Percentiles rank a stretch among this genome's conserved stretches.
Conservation (phyloP, 2,797 vertebrate genomes). For the Coendou prehensilis region DNA sequence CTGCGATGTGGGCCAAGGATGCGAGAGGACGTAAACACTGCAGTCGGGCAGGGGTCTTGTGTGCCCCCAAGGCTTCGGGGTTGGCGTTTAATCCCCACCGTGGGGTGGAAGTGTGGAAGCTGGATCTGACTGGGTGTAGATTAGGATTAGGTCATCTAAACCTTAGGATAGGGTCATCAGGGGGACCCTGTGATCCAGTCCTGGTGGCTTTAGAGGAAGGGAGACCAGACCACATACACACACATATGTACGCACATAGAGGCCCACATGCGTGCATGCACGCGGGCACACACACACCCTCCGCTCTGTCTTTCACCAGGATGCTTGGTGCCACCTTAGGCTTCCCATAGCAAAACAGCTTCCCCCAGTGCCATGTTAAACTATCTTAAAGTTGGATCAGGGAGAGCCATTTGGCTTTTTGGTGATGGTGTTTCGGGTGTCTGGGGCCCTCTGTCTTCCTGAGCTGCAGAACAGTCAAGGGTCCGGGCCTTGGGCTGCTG, state of each 20-base stretch:
- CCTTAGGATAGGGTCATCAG: background rate
- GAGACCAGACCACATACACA: background rate
- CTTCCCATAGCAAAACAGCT: background rate
- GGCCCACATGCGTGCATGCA: background rate
- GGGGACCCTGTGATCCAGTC: background rate
- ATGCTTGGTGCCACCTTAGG: background rate
- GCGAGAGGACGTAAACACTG: accelerated
- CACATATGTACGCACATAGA: background rate
- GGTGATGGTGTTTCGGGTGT: background rate
- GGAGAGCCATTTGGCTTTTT: background rate
- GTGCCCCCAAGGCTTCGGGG: background rate
- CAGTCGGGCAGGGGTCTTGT: background rate
- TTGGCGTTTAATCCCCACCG: background rate
- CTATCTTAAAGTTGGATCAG: accelerated
- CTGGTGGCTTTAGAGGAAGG: background rate
- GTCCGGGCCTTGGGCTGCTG: too few species aligned
- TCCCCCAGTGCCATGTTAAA: too few species aligned
- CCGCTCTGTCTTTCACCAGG: background rate
- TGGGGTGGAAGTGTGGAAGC: background rate
- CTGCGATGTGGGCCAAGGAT: background rate
- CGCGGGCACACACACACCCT: background rate
- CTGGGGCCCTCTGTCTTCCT: accelerated
- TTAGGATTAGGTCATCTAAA: background rate
- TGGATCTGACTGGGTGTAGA: background rate
- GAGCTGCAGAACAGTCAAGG: background rate